Evolutionary conservation across 2,113 vertebrate species (phyloP), one percentile per base, ranked within the genome.

Genomic region (Tetrao urogallus): DNA sequence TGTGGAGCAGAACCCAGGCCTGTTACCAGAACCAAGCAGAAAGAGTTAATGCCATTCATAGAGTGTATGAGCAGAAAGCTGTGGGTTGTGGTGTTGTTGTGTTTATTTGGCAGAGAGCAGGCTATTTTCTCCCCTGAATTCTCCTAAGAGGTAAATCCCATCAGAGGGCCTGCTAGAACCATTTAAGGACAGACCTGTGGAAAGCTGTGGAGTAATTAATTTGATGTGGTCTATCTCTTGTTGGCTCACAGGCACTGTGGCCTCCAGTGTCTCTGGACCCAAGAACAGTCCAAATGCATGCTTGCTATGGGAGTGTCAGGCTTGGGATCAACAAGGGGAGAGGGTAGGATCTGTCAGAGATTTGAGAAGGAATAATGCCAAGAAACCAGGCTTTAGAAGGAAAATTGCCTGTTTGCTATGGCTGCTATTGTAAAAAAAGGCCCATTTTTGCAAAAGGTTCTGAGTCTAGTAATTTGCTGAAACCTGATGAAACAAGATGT

Each of bases 261-360:
- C 42, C 20, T 20, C 56, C 70, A 8, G 32, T 71, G 20, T 71
- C 57, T 8, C 0, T 1, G 61, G 57, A 47, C 15, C 2, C 0
- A 27, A 6, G n/a, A 4, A 34, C 4, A 16, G 56, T 24, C 30
- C 54, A 15, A 3, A 12, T 77, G 48, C 48, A 12, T 52, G 4
- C 50, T 61, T 67, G 47, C 52, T 80, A 38, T 85, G 57, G 48
- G 61, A 82, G 28, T 16, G 5, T 34, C 6, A 0, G 36, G 30
- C 52, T 54, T 54, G 27, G 52, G 15, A 54, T 30, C 52, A 28
- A 24, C 54, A 42, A 72, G 5, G 0, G 1, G 25, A 13, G 13
- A 75, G 2, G 5, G 1, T 30, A 63, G n/a, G 4, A 7, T 4
- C 19, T 71, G 36, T 38, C 52, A 82, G 48, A 86, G 72, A 66